Conservation (phyloP, 2,113 vertebrate species). For the Melanerpes aurifrons region DNA sequence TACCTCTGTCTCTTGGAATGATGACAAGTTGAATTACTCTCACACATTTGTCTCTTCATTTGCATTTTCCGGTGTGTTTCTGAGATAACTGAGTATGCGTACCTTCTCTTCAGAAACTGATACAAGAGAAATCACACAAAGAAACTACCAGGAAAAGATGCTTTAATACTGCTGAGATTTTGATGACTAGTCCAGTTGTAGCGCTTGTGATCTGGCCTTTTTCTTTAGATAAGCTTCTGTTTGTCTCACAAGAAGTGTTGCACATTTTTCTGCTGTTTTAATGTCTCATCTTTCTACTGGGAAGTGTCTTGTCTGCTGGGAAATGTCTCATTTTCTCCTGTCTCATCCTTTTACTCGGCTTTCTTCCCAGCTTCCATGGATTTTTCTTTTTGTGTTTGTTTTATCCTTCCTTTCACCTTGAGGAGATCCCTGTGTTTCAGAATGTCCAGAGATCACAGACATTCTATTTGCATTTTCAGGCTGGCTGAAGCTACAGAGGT, state of each 20-base stretch:
- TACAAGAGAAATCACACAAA: not conserved
- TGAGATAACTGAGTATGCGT: not conserved
- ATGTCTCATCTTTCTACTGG: not conserved
- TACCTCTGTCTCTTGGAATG: not conserved
- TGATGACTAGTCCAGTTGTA: not conserved
- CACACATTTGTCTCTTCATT: not conserved
- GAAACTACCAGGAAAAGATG: not conserved
- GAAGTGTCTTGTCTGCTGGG: not conserved
- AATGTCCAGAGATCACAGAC: not conserved
- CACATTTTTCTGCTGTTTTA: not conserved
- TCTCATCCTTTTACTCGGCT: not conserved
- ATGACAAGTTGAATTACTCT: not conserved
- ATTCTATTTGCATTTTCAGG: not conserved
- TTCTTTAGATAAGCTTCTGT: not conserved
- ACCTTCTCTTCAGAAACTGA: not conserved
- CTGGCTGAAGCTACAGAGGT: not conserved
- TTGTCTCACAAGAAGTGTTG: not conserved
- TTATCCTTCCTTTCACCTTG: slow-evolving; percentile 2
- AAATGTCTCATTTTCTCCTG: not conserved
- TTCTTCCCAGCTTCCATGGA: not conserved
- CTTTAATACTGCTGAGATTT: not conserved
- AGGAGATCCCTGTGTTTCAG: not conserved
- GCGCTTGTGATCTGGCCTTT: not conserved
- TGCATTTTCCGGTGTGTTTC: not conserved
- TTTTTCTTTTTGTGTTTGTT: not conserved